phyloP scores from a whole-genome alignment of 2,888 invertebrate genomes.

The Selenia dentaria region DNA sequence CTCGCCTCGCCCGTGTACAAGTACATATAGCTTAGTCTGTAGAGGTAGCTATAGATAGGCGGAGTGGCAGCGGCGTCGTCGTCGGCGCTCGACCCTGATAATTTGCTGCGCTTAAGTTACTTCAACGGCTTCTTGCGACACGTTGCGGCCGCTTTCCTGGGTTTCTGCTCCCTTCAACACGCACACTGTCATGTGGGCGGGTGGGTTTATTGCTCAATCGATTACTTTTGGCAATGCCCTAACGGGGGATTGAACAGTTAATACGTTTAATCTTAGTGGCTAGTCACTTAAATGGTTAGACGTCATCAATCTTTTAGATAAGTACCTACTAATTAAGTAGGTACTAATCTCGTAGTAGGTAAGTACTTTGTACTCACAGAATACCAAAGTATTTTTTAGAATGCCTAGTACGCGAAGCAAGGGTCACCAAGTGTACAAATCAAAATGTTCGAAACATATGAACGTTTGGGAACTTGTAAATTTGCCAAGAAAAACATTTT shows the following conservation, averaged over 20 bases:
- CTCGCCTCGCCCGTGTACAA: conserved; percentile 55
- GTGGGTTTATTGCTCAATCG: conserved; percentile 18
- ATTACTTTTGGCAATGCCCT: conserved; percentile 10
- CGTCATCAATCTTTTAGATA: too few species aligned
- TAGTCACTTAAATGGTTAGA: too few species aligned
- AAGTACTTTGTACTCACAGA: too few species aligned
- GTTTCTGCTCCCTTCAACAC: conserved; percentile 62
- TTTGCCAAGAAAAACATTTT: too few species aligned
- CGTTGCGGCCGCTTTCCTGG: conserved; percentile 66
- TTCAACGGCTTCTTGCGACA: conserved; percentile 83
- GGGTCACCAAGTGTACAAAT: too few species aligned
- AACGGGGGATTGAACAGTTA: background rate
- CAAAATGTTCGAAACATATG: too few species aligned
- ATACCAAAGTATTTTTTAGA: too few species aligned
- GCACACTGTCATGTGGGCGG: conserved; percentile 27
- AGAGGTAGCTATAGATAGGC: conserved; percentile 53
- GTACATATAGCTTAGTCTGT: conserved; percentile 36
- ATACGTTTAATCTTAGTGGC: too few species aligned
- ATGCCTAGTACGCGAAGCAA: too few species aligned
- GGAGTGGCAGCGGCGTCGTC: conserved; percentile 61
- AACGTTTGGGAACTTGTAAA: too few species aligned
- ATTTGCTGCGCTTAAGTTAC: conserved; percentile 82
- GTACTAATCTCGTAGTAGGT: too few species aligned
- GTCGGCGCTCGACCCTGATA: conserved; percentile 79
- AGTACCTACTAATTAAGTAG: too few species aligned